Conservation (phyloP, 2,888 invertebrate species). For the Terebella lapidaria region DNA sequence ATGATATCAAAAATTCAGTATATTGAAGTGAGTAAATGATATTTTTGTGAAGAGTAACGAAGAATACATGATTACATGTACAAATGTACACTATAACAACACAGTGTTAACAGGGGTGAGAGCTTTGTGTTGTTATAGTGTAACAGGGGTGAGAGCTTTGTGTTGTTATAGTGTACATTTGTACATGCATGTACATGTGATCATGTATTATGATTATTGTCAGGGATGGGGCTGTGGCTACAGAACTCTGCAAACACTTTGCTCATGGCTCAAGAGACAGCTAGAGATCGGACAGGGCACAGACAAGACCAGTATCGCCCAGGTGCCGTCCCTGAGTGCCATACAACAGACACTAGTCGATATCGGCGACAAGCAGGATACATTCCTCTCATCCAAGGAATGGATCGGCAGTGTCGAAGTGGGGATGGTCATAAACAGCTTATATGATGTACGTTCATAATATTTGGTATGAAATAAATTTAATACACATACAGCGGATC, state of each 20-base stretch:
- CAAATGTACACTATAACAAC: neutral
- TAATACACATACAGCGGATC: too few species aligned
- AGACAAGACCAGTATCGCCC: neutral
- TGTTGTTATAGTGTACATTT: neutral
- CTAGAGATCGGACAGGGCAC: neutral
- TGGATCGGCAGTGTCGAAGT: constrained; percentile 99
- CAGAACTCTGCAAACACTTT: constrained; percentile 87
- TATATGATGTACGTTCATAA: constrained; percentile 61
- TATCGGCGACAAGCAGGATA: constrained; percentile 82
- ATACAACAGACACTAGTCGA: neutral
- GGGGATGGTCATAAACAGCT: constrained; percentile 77
- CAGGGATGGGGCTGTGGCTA: constrained; percentile 98
- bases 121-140: neutral
- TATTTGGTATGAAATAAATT: too few species aligned
- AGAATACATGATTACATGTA: neutral
- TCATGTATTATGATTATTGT: too few species aligned
- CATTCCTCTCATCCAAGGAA: constrained; percentile 80
- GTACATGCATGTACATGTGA: neutral
- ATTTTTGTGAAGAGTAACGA: neutral
- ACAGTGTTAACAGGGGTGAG: neutral
- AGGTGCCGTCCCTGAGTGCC: neutral
- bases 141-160: too few species aligned
- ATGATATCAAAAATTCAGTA: neutral
- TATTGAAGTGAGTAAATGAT: too few species aligned
- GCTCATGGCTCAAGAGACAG: constrained; percentile 77